Conservation (phyloP, 2,888 invertebrate genomes). For the Caenorhabditis japonica region DNA sequence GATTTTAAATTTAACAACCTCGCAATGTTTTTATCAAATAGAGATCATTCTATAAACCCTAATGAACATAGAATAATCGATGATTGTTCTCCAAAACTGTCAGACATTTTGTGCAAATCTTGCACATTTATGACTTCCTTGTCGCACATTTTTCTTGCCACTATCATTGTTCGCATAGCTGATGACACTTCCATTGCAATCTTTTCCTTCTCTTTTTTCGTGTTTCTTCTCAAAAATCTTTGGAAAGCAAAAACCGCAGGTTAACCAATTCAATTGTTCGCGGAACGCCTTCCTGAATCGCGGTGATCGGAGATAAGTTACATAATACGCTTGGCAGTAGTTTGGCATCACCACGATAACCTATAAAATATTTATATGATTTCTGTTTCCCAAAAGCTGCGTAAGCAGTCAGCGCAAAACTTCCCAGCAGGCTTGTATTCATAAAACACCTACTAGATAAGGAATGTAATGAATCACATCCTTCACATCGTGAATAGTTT, state of each 20-base stretch:
- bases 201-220: background rate
- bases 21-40: too few relatives aligned
- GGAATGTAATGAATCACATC: constrained; percentile 25
- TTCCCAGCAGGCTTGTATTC: too few relatives aligned
- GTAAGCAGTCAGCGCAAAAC: too few relatives aligned
- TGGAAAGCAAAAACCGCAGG: constrained; percentile 26
- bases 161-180: background rate
- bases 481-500: constrained; percentile 2
- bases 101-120: too few relatives aligned
- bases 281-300: constrained; percentile 15
- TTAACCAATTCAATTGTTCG: constrained; percentile 20
- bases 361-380: too few relatives aligned
- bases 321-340: constrained; percentile 32
- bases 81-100: too few relatives aligned
- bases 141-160: background rate
- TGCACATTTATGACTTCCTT: constrained; percentile 5
- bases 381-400: too few relatives aligned
- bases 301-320: constrained; percentile 23
- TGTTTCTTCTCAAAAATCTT: constrained; percentile 8
- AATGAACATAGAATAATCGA: too few relatives aligned
- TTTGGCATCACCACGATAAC: constrained; percentile 13
- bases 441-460: constrained; percentile 24
- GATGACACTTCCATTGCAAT: background rate
- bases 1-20: too few relatives aligned
- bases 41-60: too few relatives aligned